These are phyloP conservation scores for Barnardius zonarius DNA, from an alignment of 2,113 vertebrate species.

Conservation along the genomic window DNA sequence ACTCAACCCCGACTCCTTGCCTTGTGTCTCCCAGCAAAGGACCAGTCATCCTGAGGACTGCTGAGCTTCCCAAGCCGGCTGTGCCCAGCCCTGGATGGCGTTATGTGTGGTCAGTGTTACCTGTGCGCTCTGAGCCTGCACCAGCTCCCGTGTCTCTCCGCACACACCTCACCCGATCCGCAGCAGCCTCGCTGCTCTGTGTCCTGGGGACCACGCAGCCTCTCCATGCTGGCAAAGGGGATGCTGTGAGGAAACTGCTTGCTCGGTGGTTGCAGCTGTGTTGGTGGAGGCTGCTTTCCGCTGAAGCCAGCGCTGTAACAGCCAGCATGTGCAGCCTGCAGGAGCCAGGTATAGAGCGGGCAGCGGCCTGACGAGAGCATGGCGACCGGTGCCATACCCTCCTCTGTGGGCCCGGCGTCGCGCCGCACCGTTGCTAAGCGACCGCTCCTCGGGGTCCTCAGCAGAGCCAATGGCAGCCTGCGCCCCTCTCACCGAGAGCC, in stretches of 20 bases:
- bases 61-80: not conserved
- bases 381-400: too few relatives aligned
- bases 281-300: not conserved
- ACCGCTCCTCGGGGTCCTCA: not conserved
- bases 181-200: not conserved
- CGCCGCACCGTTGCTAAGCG: not conserved
- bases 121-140: not conserved
- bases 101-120: accelerated
- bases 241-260: not conserved
- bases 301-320: not conserved
- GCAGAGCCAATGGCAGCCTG: not conserved
- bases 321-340: not conserved
- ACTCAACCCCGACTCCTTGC: not conserved
- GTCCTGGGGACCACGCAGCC: too few relatives aligned
- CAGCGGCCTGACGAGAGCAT: too few relatives aligned
- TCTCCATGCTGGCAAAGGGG: not conserved
- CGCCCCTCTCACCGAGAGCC: accelerated
- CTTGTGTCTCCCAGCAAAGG: not conserved
- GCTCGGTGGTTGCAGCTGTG: too few relatives aligned
- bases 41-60: not conserved
- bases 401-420: not conserved
- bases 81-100: not conserved
- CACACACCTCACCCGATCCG: accelerated
- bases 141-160: not conserved
- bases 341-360: not conserved